These are phyloP conservation scores for Upupa epops DNA, from an alignment of 2,113 vertebrate genomes.

Conservation along the genomic window DNA sequence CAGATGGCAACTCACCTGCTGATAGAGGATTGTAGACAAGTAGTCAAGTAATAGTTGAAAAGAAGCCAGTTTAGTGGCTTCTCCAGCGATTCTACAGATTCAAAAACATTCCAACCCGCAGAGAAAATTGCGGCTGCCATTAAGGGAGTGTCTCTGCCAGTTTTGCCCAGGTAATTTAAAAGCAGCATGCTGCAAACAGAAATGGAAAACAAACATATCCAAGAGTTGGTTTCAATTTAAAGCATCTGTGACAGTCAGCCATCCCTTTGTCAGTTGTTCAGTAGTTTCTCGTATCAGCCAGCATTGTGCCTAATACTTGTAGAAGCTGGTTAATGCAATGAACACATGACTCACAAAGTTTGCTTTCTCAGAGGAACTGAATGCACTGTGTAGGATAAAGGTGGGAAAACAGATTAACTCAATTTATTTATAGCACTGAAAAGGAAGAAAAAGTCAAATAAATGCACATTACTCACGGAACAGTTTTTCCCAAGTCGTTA, in stretches of 20 bases:
- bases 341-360: not conserved
- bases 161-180: slow-evolving; percentile 93
- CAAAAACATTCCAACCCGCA: slow-evolving; percentile 96
- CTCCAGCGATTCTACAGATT: slow-evolving; percentile 91
- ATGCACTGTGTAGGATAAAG: not conserved
- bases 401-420: not conserved
- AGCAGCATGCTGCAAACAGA: slow-evolving; percentile 90
- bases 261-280: not conserved
- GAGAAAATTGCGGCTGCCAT: slow-evolving; percentile 94
- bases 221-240: not conserved
- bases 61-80: slow-evolving; percentile 96
- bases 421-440: not conserved
- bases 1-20: slow-evolving; percentile 84
- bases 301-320: not conserved
- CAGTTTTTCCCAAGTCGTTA: not conserved
- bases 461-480: not conserved
- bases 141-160: slow-evolving; percentile 88
- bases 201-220: slow-evolving; percentile 38
- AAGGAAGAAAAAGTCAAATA: not conserved
- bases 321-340: not conserved
- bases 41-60: slow-evolving; percentile 99
- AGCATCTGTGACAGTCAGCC: not conserved
- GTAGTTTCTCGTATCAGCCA: not conserved
- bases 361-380: not conserved
- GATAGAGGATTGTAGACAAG: slow-evolving; percentile 93